Percentiles rank a stretch among this genome's conserved stretches.
phyloP scores from a whole-genome alignment of 2,113 vertebrate species.

The Arvicanthis niloticus region DNA sequence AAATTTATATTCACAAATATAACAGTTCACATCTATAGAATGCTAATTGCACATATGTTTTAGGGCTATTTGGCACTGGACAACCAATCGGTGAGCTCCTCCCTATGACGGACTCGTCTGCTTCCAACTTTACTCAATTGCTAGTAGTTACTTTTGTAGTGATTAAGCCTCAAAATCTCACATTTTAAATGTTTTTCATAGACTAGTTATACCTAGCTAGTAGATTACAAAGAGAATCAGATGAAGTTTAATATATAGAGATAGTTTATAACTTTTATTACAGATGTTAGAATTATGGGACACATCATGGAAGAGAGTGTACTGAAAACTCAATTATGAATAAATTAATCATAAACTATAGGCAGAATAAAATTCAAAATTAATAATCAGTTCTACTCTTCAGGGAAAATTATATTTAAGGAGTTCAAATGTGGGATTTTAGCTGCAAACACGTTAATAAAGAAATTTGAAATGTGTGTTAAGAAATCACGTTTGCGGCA shows the following conservation, averaged over 20 bases:
- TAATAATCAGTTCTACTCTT: neutral
- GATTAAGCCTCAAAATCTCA: neutral
- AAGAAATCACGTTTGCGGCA: conserved; percentile 24
- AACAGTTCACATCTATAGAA: too few relatives aligned
- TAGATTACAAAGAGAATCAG: conserved; percentile 15
- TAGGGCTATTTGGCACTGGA: neutral
- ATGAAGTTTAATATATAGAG: neutral
- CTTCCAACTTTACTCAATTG: neutral
- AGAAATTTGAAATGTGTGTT: neutral
- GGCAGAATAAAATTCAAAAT: neutral
- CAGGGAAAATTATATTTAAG: neutral
- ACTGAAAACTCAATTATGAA: neutral
- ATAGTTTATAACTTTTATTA: neutral
- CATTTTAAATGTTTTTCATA: conserved; percentile 28
- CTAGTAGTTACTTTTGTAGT: neutral
- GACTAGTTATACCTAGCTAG: neutral
- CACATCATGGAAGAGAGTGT: neutral
- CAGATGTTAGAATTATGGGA: neutral
- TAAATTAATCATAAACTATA: neutral
- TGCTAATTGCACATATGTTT: neutral
- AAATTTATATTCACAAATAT: neutral
- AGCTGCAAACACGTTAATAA: conserved; percentile 34
- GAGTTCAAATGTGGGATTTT: neutral
- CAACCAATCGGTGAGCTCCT: too few relatives aligned
- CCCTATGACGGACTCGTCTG: too few relatives aligned